A percentile compares a stretch with the other conserved stretches of the same genome.
Evolutionary conservation across 2,797 vertebrate genomes (phyloP).

Genomic region (Podarcis lilfordi): DNA sequence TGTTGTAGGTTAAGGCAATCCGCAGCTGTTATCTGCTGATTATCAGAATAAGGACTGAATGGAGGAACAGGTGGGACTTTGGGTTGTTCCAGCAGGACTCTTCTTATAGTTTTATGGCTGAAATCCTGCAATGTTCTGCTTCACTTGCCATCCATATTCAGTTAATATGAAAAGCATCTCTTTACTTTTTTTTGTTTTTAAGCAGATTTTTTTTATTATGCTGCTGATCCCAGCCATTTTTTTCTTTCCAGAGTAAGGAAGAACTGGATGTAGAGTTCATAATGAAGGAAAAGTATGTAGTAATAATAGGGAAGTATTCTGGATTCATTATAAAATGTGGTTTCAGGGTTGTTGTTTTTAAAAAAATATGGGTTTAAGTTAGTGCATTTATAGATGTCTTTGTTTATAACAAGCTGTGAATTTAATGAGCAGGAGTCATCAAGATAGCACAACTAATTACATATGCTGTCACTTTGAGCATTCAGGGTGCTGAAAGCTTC

Average conservation of each 20-base stretch:
- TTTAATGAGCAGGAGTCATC: neutral
- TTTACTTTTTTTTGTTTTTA: neutral
- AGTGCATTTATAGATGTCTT: neutral
- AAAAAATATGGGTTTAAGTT: neutral
- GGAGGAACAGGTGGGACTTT: neutral
- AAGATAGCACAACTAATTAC: neutral
- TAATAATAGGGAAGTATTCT: neutral
- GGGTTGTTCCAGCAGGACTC: too few species aligned
- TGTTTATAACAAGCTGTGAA: neutral
- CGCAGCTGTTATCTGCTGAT: too few species aligned
- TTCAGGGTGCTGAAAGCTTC: neutral
- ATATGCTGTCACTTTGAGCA: neutral
- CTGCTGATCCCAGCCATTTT: neutral
- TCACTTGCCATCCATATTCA: neutral
- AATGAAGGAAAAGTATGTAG: slow-evolving; percentile 73
- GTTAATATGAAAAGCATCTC: neutral
- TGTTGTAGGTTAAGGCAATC: too few species aligned
- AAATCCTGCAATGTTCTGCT: neutral
- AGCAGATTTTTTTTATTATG: accelerated
- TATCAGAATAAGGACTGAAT: neutral
- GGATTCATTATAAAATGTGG: neutral
- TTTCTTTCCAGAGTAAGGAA: slow-evolving; percentile 63
- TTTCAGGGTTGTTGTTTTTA: too few species aligned
- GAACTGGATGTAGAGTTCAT: slow-evolving; percentile 79
- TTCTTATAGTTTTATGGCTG: neutral